Conservation (phyloP, 2,888 invertebrate species). For the Alviniconcha strummeri region DNA sequence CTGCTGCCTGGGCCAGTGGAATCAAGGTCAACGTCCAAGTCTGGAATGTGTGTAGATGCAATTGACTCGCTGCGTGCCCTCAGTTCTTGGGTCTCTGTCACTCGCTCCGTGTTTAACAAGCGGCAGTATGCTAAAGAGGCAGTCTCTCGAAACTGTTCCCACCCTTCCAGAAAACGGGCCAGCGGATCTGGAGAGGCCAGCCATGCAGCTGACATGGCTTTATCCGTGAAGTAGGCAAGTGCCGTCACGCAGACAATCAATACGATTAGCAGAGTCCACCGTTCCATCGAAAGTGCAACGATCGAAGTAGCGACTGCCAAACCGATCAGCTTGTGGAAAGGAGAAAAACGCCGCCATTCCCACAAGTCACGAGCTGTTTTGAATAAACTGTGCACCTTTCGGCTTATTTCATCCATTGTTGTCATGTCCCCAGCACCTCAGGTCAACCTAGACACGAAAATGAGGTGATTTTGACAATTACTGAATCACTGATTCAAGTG, state of each 20-base stretch:
- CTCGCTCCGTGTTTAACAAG: not conserved
- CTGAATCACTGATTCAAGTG: slow-evolving; percentile 3
- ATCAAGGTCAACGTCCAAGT: slow-evolving; percentile 25
- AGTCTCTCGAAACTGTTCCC: not conserved
- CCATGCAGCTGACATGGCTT: slow-evolving; percentile 6
- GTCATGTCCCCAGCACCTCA: not conserved
- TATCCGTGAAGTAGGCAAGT: slow-evolving; percentile 11
- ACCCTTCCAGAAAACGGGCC: not conserved
- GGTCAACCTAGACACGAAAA: not conserved
- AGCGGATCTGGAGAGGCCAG: slow-evolving; percentile 12
- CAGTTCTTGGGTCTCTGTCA: slow-evolving; percentile 5
- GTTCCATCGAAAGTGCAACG: slow-evolving; percentile 6
- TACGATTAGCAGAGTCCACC: slow-evolving; percentile 22
- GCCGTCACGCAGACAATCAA: slow-evolving; percentile 25
- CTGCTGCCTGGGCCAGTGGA: slow-evolving; percentile 8
- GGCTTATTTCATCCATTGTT: not conserved
- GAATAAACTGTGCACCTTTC: not conserved
- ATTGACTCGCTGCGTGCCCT: slow-evolving; percentile 29
- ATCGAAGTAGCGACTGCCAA: slow-evolving; percentile 5
- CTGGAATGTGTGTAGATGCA: slow-evolving; percentile 27
- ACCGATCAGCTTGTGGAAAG: slow-evolving; percentile 14
- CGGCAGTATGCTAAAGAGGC: not conserved
- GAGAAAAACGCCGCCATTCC: slow-evolving; percentile 13
- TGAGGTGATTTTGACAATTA: not conserved
- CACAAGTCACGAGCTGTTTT: not conserved